phyloP scores from a whole-genome alignment of 2,888 invertebrate genomes.

The Melikaiella ostensackeni region DNA sequence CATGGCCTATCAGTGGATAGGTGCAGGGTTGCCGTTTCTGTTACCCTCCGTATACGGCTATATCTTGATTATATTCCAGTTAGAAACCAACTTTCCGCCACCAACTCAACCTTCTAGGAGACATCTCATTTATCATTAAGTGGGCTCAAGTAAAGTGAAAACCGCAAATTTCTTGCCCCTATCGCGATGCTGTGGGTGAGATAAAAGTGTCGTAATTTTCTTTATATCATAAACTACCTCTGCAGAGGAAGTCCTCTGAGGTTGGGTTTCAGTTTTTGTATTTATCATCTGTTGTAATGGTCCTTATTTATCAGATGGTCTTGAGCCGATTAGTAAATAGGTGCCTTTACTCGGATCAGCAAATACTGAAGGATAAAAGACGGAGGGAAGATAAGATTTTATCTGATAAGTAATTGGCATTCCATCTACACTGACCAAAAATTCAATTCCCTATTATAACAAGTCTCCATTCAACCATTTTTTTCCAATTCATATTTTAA shows the following conservation, averaged over 20 bases:
- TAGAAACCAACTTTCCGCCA: slow-evolving; percentile 58
- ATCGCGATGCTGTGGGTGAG: background rate
- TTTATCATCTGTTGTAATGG: slow-evolving; percentile 4
- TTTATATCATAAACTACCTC: slow-evolving; percentile 13
- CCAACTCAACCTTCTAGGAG: slow-evolving; percentile 54
- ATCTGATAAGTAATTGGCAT: slow-evolving; percentile 9
- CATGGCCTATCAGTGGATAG: slow-evolving; percentile 51
- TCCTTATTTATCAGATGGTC: background rate
- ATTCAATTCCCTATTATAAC: background rate
- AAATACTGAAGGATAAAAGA: slow-evolving; percentile 4
- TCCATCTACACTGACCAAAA: background rate
- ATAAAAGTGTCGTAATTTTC: slow-evolving; percentile 24
- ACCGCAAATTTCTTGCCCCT: slow-evolving; percentile 31
- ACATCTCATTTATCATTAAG: slow-evolving; percentile 61
- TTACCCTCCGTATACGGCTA: slow-evolving; percentile 54
- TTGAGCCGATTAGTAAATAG: slow-evolving; percentile 27
- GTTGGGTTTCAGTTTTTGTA: background rate
- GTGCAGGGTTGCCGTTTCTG: slow-evolving; percentile 53
- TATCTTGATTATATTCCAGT: slow-evolving; percentile 69
- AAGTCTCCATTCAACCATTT: background rate
- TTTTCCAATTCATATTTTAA: no score
- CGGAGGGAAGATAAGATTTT: background rate
- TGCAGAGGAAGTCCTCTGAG: background rate
- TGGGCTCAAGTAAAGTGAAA: slow-evolving; percentile 49
- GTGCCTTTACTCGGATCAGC: background rate